A percentile compares a stretch with the other conserved stretches of the same genome.
phyloP scores from a whole-genome alignment of 2,797 vertebrate species.

The Eulemur rubriventer region DNA sequence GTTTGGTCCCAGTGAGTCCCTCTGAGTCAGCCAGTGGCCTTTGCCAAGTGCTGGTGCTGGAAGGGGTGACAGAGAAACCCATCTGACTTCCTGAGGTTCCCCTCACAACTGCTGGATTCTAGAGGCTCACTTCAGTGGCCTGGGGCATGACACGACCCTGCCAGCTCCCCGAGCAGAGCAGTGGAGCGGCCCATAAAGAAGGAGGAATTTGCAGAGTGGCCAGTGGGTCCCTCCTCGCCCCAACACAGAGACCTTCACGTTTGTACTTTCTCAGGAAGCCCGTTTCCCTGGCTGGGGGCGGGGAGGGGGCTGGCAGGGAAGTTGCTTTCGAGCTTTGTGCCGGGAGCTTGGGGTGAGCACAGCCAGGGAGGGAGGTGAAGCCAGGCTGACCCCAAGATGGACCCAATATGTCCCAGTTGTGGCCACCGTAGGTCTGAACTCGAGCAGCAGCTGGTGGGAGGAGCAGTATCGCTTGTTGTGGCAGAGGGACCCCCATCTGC shows the following conservation, averaged over 20 bases:
- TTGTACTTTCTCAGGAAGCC: constrained; percentile 51
- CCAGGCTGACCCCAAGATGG: neutral
- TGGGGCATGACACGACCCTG: neutral
- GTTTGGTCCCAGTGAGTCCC: neutral
- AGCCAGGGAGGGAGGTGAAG: neutral
- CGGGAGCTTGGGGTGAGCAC: neutral
- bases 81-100: neutral
- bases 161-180: neutral
- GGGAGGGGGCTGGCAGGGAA: neutral
- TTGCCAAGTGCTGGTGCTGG: neutral
- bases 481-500: neutral
- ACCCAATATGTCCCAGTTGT: neutral
- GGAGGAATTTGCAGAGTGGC: neutral
- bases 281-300: neutral
- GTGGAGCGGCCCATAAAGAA: neutral
- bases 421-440: neutral
- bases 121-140: neutral
- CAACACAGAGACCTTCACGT: neutral
- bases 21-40: neutral
- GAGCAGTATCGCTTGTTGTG: rapidly evolving
- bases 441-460: neutral
- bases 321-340: neutral
- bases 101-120: neutral
- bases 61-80: neutral
- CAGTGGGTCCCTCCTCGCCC: neutral